phyloP scores from a whole-genome alignment of 2,888 invertebrate species.

The Eupithecia subumbrata region DNA sequence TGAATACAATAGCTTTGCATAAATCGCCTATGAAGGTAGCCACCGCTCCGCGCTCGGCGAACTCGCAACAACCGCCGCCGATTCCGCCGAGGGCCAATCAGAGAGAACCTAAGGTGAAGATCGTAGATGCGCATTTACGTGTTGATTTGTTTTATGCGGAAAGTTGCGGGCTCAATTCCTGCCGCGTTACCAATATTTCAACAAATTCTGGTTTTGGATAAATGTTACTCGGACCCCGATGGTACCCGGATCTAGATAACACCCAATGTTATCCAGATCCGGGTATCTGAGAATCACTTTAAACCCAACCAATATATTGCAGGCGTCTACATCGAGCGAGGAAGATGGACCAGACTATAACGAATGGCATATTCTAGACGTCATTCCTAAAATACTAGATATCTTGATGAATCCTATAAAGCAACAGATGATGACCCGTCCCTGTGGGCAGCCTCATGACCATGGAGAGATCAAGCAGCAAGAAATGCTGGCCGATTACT shows the following conservation, averaged over 20 bases:
- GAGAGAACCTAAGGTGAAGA: slow-evolving; percentile 62
- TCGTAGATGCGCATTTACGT: not conserved
- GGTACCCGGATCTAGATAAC: too few relatives aligned
- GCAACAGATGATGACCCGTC: slow-evolving; percentile 78
- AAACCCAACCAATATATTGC: slow-evolving; percentile 13
- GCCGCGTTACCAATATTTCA: not conserved
- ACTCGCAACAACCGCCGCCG: slow-evolving; percentile 69
- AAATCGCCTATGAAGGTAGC: slow-evolving; percentile 61
- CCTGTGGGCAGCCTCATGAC: slow-evolving; percentile 74
- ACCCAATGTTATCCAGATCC: not conserved
- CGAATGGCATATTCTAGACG: slow-evolving; percentile 90
- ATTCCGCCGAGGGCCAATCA: slow-evolving; percentile 70
- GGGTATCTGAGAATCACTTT: not conserved
- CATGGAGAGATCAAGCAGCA: slow-evolving; percentile 80
- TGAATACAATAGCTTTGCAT: slow-evolving; percentile 56
- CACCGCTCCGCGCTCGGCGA: slow-evolving; percentile 70
- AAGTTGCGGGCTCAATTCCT: not conserved
- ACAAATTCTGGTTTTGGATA: not conserved
- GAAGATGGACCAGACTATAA: slow-evolving; percentile 55
- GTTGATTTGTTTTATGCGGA: not conserved
- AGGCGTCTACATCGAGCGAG: slow-evolving; percentile 57
- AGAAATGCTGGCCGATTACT: slow-evolving; percentile 86
- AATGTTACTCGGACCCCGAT: too few relatives aligned
- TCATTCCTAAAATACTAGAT: slow-evolving; percentile 91
- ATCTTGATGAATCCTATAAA: slow-evolving; percentile 92